Evolutionary conservation across 1,140 invertebrate species (phyloP), one percentile per base, ranked within the genome.

Genomic region (Semibalanus balanoides): DNA sequence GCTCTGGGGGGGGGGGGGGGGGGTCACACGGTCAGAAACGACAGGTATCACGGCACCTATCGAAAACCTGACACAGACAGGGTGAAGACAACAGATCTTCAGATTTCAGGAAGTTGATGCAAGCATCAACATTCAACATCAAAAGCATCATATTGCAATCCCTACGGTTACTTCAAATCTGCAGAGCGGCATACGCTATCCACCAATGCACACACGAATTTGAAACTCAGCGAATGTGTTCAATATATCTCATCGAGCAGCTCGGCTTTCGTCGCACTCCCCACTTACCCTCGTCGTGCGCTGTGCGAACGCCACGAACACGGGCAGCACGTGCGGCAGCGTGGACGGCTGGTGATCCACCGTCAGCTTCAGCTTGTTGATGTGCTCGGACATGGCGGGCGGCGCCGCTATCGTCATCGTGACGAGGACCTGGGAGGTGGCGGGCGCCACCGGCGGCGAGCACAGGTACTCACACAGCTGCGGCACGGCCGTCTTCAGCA

Each of bases 351-450:
- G 88, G 40, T 87, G 84, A 75, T 90, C 87, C 7, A 88, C 89
- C 0, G 89, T 88, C 76, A 88, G 84, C 79, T 90, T 89, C 78
- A 94, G 85, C 74, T 88, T 87, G 73, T 86, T 84, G 31, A 89
- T 83, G 82, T 93, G 89, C 82, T 91, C 89, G 31, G 88, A 84
- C 73, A 94, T 85, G 70, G 90, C 82, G 69, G 87, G 83, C 0
- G 91, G 88, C 71, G 88, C 86, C 73, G 87, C 87, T 80, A 89
- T 86, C 14, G 91, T 88, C 84, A 95, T 87, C 80, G 90, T 88
- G 3, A 91, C 84, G 81, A 95, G 89, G 35, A 95, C 91, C 84
- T 92, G 90, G 78, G 94, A 85, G 27, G 91, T 89, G 73, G 88
- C 83, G 31, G 85, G 79, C 28, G 87, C 87, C 11, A 88, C 88